Conservation (phyloP, 2,888 invertebrate genomes). For the Parnassius mnemosyne region DNA sequence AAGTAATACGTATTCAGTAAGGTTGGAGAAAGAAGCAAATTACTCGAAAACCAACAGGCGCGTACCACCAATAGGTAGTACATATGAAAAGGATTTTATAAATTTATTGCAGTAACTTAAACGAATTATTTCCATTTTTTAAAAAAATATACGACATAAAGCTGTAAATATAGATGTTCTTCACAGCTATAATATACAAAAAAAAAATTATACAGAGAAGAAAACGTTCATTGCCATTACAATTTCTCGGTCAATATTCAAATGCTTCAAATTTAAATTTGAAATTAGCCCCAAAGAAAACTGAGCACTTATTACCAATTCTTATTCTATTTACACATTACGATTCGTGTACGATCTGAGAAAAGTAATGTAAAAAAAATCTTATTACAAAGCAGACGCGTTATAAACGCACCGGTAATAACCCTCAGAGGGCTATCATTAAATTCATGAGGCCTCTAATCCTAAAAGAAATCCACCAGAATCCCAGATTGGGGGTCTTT, state of each 20-base stretch:
- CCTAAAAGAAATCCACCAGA: slow-evolving; percentile 78
- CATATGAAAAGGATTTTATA: no score
- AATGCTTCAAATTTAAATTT: slow-evolving; percentile 24
- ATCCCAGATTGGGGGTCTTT: slow-evolving; percentile 76
- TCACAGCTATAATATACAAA: no score
- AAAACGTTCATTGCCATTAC: neutral
- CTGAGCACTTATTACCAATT: slow-evolving; percentile 19
- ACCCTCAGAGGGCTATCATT: slow-evolving; percentile 73
- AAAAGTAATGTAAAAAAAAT: slow-evolving; percentile 31
- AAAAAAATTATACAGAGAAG: neutral
- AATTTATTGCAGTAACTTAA: no score
- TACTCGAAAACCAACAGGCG: no score
- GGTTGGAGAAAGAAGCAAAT: no score
- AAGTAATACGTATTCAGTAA: no score
- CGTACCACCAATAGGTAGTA: no score
- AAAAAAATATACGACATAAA: no score
- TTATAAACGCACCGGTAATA: slow-evolving; percentile 61
- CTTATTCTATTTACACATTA: slow-evolving; percentile 26
- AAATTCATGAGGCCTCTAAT: slow-evolving; percentile 78
- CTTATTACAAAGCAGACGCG: slow-evolving; percentile 56
- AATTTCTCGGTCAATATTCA: slow-evolving; percentile 21
- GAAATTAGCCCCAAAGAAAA: slow-evolving; percentile 17
- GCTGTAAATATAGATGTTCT: no score
- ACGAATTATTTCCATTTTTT: no score
- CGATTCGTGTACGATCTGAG: slow-evolving; percentile 15